phyloP scores from a whole-genome alignment of 2,888 invertebrate genomes.

The Crioceris asparagi region DNA sequence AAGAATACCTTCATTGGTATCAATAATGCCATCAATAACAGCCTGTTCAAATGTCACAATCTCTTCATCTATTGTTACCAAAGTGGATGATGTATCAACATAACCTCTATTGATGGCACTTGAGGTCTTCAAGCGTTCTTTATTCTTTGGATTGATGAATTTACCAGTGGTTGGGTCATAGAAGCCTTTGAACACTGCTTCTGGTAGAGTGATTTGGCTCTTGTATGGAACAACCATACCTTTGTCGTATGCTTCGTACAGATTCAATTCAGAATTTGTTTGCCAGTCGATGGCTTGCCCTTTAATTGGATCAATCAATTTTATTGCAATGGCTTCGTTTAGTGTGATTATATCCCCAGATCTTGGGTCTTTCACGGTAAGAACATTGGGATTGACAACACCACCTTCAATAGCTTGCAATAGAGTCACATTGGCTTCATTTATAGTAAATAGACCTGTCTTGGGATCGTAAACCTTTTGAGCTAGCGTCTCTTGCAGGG shows the following conservation, averaged over 20 bases:
- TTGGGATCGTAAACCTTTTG: constrained; percentile 68
- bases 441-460: constrained; percentile 61
- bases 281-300: constrained; percentile 71
- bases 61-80: constrained; percentile 72
- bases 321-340: constrained; percentile 64
- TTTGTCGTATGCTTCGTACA: constrained; percentile 75
- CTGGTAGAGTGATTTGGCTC: constrained; percentile 71
- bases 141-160: constrained; percentile 69
- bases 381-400: constrained; percentile 63
- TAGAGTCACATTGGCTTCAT: constrained; percentile 56
- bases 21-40: constrained; percentile 63
- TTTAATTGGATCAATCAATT: constrained; percentile 66
- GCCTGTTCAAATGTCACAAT: constrained; percentile 76
- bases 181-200: constrained; percentile 85
- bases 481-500: constrained; percentile 71
- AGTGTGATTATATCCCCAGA: constrained; percentile 72
- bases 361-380: constrained; percentile 70
- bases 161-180: constrained; percentile 78
- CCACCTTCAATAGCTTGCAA: constrained; percentile 64
- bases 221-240: constrained; percentile 74
- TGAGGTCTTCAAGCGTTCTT: constrained; percentile 68
- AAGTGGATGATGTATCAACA: constrained; percentile 75
- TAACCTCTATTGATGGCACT: constrained; percentile 76
- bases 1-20: constrained; percentile 58
- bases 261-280: constrained; percentile 60